phyloP scores from a whole-genome alignment of 2,113 vertebrate species.

The Centropus unirufus region DNA sequence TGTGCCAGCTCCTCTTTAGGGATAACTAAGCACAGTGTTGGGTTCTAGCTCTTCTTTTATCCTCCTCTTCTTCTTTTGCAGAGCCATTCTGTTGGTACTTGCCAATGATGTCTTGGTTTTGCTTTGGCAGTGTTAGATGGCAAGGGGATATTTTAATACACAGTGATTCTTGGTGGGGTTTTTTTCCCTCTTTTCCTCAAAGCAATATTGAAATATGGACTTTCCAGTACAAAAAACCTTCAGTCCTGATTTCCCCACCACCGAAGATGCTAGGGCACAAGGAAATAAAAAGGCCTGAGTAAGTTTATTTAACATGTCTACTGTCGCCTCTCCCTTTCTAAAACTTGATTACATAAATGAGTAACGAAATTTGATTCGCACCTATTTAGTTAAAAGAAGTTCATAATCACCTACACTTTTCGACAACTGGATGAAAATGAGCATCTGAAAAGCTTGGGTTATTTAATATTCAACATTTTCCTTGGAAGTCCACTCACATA shows the following conservation, averaged over 20 bases:
- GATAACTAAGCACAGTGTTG: not conserved
- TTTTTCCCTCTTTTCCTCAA: not conserved
- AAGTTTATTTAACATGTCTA: not conserved
- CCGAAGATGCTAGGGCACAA: not conserved
- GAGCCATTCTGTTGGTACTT: not conserved
- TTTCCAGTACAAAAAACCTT: not conserved
- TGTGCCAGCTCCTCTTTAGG: not conserved
- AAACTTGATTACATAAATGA: not conserved
- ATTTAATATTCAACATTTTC: not conserved
- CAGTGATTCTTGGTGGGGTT: not conserved
- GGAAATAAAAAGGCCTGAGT: not conserved
- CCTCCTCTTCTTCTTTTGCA: not conserved
- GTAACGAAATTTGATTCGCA: not conserved
- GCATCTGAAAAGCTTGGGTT: not conserved
- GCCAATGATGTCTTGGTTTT: fast-evolving
- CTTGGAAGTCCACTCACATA: not conserved
- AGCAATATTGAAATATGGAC: not conserved
- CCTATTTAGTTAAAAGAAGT: not conserved
- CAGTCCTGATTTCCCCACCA: not conserved
- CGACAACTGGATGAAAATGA: not conserved
- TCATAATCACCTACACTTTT: not conserved
- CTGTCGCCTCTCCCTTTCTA: not conserved
- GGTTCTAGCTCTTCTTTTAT: not conserved
- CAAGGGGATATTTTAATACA: not conserved
- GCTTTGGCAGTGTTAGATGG: not conserved